Evolutionary conservation across 1,140 invertebrate species (phyloP).

Genomic region (Drosophila serrata): DNA sequence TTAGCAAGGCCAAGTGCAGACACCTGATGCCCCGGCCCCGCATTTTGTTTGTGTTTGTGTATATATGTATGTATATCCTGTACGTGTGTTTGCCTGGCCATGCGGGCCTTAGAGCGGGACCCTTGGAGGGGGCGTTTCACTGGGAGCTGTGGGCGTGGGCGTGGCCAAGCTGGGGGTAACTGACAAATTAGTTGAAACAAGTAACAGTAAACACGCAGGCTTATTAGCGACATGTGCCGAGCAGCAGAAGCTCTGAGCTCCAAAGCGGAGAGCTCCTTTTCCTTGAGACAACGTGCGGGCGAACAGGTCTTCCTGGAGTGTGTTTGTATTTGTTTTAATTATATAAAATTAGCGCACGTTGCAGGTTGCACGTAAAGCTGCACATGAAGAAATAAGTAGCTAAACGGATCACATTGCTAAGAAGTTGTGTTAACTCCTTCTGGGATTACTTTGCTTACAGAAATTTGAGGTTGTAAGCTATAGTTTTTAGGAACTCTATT

Average conservation of each 20-base stretch:
- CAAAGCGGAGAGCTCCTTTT: constrained; percentile 29
- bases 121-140: neutral
- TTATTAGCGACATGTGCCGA: constrained; percentile 81
- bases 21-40: constrained; percentile 65
- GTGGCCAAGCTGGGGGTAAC: constrained; percentile 61
- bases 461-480: neutral
- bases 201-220: constrained; percentile 80
- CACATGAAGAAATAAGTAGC: neutral
- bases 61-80: constrained; percentile 4
- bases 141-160: constrained; percentile 5
- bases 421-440: neutral
- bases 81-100: constrained; percentile 54
- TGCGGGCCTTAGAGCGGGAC: constrained; percentile 49
- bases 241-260: constrained; percentile 22
- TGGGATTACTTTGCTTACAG: neutral
- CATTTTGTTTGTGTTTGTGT: constrained; percentile 23
- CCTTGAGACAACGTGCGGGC: constrained; percentile 65
- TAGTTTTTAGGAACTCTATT: no score
- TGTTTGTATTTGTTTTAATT: constrained; percentile 82
- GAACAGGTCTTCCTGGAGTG: constrained; percentile 16
- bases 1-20: constrained; percentile 81
- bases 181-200: constrained; percentile 82
- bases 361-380: constrained; percentile 72
- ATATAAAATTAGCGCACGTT: constrained; percentile 83
- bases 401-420: fast-evolving